These are phyloP conservation scores for Acrossocheilus wenchowensis DNA, from an alignment of 2,797 vertebrate genomes.

Conservation along the genomic window DNA sequence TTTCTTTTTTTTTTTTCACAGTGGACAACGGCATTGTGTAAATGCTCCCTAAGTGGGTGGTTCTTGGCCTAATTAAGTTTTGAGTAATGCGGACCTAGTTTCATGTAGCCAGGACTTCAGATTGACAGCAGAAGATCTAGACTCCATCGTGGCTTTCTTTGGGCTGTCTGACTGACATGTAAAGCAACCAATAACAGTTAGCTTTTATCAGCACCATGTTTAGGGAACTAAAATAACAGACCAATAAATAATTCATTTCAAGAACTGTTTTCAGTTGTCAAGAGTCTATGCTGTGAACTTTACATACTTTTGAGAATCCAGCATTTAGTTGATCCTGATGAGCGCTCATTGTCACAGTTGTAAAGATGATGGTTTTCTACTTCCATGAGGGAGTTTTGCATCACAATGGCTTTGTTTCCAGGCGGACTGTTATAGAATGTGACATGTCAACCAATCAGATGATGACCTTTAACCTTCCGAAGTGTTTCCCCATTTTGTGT, in stretches of 20 bases:
- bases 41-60: neutral
- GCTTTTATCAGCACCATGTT: too few relatives aligned
- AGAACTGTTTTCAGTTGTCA: neutral
- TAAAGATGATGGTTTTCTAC: neutral
- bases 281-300: neutral
- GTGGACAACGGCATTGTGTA: too few relatives aligned
- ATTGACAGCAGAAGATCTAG: too few relatives aligned
- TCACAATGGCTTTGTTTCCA: neutral
- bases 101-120: too few relatives aligned
- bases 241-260: neutral
- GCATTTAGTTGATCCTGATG: neutral
- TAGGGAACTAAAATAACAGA: neutral
- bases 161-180: too few relatives aligned
- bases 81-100: too few relatives aligned
- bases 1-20: too few relatives aligned
- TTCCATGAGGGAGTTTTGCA: neutral
- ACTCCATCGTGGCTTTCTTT: too few relatives aligned
- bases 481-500: neutral
- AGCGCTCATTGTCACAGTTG: neutral
- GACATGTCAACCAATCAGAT: neutral
- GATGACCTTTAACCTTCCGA: neutral
- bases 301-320: neutral
- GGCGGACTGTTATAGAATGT: neutral
- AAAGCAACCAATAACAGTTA: too few relatives aligned
- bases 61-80: neutral